phyloP scores from a whole-genome alignment of 2,113 vertebrate species.

The Triplophysa siluroides region DNA sequence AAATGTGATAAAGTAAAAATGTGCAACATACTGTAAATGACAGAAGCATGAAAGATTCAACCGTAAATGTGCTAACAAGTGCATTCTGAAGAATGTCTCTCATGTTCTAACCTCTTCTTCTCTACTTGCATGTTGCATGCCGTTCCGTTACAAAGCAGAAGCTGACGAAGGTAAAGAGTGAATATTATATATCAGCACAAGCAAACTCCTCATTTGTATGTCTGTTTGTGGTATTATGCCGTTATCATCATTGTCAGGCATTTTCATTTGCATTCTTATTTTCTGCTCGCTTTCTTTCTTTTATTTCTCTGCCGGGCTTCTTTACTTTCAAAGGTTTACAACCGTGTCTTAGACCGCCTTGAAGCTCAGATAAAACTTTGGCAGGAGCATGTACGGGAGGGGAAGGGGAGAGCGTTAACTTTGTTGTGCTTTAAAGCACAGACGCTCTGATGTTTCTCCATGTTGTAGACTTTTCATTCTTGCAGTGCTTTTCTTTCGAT shows the following conservation, averaged over 20 bases:
- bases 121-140: slow-evolving; percentile 98
- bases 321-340: slow-evolving; percentile 36
- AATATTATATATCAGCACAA: slow-evolving; percentile 35
- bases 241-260: slow-evolving; percentile 63
- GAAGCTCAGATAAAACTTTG: slow-evolving; percentile 50
- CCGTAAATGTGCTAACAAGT: background rate
- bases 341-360: slow-evolving; percentile 37
- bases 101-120: slow-evolving; percentile 52
- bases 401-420: slow-evolving; percentile 41
- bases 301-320: slow-evolving; percentile 41
- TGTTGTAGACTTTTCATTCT: slow-evolving; percentile 46
- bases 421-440: slow-evolving; percentile 48
- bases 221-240: slow-evolving; percentile 45
- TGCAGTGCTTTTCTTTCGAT: slow-evolving; percentile 41
- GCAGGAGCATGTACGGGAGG: background rate
- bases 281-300: slow-evolving; percentile 53
- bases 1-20: background rate
- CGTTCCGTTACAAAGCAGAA: slow-evolving; percentile 88
- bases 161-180: slow-evolving; percentile 89
- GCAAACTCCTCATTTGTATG: slow-evolving; percentile 54
- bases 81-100: slow-evolving; percentile 18
- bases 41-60: background rate
- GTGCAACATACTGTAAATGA: background rate
- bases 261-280: slow-evolving; percentile 73
- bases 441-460: slow-evolving; percentile 35